Conservation (phyloP, 1,140 invertebrate genomes). For the Ooceraea biroi region DNA sequence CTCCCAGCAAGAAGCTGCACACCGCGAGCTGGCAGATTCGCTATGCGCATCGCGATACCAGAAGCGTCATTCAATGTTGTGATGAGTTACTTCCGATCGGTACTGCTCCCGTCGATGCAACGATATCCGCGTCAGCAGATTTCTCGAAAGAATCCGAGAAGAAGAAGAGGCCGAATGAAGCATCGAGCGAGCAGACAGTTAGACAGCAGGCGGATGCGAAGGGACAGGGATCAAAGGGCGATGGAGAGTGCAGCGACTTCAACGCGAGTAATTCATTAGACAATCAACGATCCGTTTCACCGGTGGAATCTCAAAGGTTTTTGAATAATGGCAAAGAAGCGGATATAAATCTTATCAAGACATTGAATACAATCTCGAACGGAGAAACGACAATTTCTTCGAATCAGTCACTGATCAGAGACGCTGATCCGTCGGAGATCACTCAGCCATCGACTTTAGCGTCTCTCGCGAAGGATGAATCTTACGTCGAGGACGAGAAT, state of each 20-base stretch:
- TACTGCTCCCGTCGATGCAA: neutral
- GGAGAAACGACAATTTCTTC: slow-evolving; percentile 38
- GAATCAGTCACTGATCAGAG: neutral
- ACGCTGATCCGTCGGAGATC: neutral
- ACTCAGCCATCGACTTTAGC: neutral
- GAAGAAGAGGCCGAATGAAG: neutral
- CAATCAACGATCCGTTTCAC: neutral
- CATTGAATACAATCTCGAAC: slow-evolving; percentile 1
- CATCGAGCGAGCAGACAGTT: neutral
- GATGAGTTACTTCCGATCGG: neutral
- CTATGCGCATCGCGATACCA: too few species aligned
- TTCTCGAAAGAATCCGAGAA: slow-evolving; percentile 22
- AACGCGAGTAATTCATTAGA: slow-evolving; percentile 9
- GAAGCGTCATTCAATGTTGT: neutral
- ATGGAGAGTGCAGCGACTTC: neutral
- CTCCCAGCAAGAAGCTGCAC: neutral
- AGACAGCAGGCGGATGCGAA: neutral
- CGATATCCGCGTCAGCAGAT: neutral
- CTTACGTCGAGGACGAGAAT: neutral
- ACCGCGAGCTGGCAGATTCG: slow-evolving; percentile 29
- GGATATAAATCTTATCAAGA: neutral
- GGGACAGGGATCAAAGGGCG: neutral
- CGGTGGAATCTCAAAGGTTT: neutral
- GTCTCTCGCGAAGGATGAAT: neutral
- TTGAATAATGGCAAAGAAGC: neutral